These are phyloP conservation scores for Ips typographus DNA, from an alignment of 1,140 invertebrate genomes.

Conservation along the genomic window DNA sequence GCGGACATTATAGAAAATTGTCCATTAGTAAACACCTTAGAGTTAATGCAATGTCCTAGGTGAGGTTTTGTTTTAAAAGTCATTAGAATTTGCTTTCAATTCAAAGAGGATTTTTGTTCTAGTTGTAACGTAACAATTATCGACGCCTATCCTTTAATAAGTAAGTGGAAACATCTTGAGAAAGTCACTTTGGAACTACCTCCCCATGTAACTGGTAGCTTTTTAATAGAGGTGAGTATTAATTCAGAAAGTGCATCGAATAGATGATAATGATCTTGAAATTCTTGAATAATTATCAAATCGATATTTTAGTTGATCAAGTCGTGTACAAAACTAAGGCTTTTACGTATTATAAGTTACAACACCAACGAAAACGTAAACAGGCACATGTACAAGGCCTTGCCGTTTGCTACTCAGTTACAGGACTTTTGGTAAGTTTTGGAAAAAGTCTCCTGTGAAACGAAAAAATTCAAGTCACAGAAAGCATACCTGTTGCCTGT, in stretches of 20 bases:
- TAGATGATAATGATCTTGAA: too few relatives aligned
- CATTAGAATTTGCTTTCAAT: background rate
- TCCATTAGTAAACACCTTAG: slow-evolving; percentile 11
- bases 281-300: background rate
- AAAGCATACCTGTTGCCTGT: background rate
- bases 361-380: slow-evolving; percentile 26
- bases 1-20: slow-evolving; percentile 21
- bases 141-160: slow-evolving; percentile 24
- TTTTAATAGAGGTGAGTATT: slow-evolving; percentile 32
- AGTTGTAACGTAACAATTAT: slow-evolving; percentile 33
- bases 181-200: slow-evolving; percentile 25
- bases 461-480: too few relatives aligned
- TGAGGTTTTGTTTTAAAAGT: slow-evolving; percentile 4
- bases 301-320: slow-evolving; percentile 11
- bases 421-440: slow-evolving; percentile 30
- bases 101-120: slow-evolving; percentile 13
- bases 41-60: slow-evolving; percentile 24
- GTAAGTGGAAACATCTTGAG: slow-evolving; percentile 19
- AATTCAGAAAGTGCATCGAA: too few relatives aligned
- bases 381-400: slow-evolving; percentile 13
- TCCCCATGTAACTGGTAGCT: slow-evolving; percentile 17
- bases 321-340: slow-evolving; percentile 18
- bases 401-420: slow-evolving; percentile 13
- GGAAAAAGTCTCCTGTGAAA: background rate
- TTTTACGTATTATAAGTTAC: slow-evolving; percentile 22